A percentile compares a stretch with the other conserved stretches of the same genome.
phyloP scores from a whole-genome alignment of 2,888 invertebrate genomes.

The Morpho deidamia region DNA sequence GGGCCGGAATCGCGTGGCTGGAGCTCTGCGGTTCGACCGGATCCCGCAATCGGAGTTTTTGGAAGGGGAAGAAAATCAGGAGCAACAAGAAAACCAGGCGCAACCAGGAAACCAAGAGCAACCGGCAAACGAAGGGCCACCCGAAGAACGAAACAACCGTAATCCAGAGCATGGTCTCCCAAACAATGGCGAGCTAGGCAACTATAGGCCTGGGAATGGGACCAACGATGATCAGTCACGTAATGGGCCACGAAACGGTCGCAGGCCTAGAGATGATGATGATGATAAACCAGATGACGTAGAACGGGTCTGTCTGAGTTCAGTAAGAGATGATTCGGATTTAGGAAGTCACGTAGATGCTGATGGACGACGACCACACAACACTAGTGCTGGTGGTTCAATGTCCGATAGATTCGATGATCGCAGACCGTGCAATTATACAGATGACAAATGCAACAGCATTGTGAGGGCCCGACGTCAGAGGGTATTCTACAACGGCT shows the following conservation, averaged over 20 bases:
- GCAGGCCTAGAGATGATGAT: neutral
- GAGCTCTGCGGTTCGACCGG: constrained; percentile 54
- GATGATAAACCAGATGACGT: neutral
- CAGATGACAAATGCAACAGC: neutral
- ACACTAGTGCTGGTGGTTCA: no score
- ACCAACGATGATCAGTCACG: neutral
- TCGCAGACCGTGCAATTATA: neutral
- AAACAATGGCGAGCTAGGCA: neutral
- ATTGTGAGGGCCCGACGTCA: neutral
- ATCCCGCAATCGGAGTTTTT: constrained; percentile 32
- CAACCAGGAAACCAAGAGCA: no score
- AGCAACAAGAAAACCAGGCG: neutral
- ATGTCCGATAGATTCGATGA: neutral
- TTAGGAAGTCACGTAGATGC: no score
- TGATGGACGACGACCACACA: no score
- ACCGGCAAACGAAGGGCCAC: no score
- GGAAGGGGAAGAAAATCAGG: constrained; percentile 28
- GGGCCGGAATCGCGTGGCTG: constrained; percentile 63
- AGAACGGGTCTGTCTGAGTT: no score
- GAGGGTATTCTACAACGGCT: neutral
- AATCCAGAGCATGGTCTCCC: constrained; percentile 10
- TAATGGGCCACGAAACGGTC: neutral
- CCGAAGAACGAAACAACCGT: no score
- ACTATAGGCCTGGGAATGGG: neutral
- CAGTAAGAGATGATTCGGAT: no score